phyloP scores from a whole-genome alignment of 2,888 invertebrate species.

The Nebria salina region DNA sequence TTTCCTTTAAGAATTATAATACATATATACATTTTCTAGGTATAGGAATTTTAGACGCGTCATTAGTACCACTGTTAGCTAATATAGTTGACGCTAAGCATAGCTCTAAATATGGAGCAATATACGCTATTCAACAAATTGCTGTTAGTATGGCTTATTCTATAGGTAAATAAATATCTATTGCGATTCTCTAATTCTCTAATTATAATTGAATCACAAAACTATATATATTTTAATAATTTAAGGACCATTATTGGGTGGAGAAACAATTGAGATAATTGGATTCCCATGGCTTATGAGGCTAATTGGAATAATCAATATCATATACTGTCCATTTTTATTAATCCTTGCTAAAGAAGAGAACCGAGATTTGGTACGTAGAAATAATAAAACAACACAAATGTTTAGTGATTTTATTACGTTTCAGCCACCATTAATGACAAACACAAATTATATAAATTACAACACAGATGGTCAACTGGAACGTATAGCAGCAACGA shows the following conservation, averaged over 20 bases:
- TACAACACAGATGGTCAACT: conserved; percentile 45
- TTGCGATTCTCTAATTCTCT: background rate
- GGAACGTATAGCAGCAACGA: conserved; percentile 36
- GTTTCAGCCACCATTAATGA: conserved; percentile 48
- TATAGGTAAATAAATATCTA: conserved; percentile 66
- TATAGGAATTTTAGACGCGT: conserved; percentile 83
- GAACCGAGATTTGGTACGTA: conserved; percentile 37
- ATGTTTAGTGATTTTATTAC: background rate
- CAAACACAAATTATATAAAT: conserved; percentile 47
- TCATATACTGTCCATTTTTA: conserved; percentile 75
- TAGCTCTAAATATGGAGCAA: conserved; percentile 76
- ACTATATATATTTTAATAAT: background rate
- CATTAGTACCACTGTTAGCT: conserved; percentile 81
- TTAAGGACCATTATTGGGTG: conserved; percentile 78
- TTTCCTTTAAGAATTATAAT: background rate
- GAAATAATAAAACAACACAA: conserved; percentile 22
- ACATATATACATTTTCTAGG: conserved; percentile 59
- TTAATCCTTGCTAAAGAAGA: conserved; percentile 60
- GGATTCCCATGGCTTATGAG: conserved; percentile 82
- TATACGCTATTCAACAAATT: conserved; percentile 86
- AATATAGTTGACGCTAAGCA: conserved; percentile 72
- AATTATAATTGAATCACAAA: conserved; percentile 13
- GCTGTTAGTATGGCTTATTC: conserved; percentile 85
- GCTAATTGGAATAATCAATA: conserved; percentile 74
- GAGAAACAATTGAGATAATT: conserved; percentile 73